These are phyloP conservation scores for Nibea coibor DNA, from an alignment of 2,113 vertebrate species.

Conservation along the genomic window DNA sequence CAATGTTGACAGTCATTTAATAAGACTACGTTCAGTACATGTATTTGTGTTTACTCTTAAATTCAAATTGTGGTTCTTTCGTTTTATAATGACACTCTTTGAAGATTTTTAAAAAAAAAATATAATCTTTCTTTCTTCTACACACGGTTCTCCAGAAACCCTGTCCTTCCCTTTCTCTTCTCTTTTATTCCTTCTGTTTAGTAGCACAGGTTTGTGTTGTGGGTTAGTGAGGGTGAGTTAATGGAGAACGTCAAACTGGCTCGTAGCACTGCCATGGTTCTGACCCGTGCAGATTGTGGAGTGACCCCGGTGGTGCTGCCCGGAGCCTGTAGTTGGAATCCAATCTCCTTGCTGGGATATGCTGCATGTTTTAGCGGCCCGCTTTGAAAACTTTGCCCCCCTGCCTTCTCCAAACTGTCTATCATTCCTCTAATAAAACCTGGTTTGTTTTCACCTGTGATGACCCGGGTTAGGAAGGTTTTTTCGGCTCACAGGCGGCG, in stretches of 20 bases:
- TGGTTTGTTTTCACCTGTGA: conserved; percentile 68
- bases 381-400: conserved; percentile 72
- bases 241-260: conserved; percentile 78
- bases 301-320: conserved; percentile 73
- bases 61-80: conserved; percentile 6
- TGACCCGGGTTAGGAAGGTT: conserved; percentile 50
- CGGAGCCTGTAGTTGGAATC: conserved; percentile 72
- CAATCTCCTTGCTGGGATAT: conserved; percentile 79
- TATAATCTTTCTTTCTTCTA: neutral
- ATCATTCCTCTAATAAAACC: conserved; percentile 69
- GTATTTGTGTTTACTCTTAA: conserved; percentile 3
- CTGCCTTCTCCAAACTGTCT: conserved; percentile 53
- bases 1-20: conserved; percentile 8
- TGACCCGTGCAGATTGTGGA: conserved; percentile 82
- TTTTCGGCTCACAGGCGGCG: conserved; percentile 27
- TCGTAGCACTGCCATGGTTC: conserved; percentile 70
- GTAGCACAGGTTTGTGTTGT: conserved; percentile 63
- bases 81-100: neutral
- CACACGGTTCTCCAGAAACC: neutral
- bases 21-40: neutral
- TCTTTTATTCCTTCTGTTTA: conserved; percentile 28
- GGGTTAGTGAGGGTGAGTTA: conserved; percentile 69
- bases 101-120: neutral
- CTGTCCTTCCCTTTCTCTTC: neutral
- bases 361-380: conserved; percentile 76